Base-by-base conservation (phyloP, 2,888 invertebrate genomes). In the Drosophila histrio region DNA sequence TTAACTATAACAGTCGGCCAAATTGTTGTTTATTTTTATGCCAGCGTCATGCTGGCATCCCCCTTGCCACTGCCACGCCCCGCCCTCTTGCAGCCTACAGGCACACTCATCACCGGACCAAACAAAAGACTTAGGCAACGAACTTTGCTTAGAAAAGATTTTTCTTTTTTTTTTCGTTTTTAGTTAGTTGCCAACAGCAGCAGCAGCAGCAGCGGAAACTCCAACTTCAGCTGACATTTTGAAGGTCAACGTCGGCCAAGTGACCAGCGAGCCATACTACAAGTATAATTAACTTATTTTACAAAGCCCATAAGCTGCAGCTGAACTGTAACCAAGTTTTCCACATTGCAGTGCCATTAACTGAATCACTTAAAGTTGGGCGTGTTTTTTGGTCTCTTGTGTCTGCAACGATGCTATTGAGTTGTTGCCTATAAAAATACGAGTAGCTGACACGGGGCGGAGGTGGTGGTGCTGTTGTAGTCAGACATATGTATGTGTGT, bases 91-190 rank as follows among this genome's bases (percentile, higher is more conserved):
- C 44, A 44, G 28, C 34, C 24, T 3, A 26, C 30, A 11, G 8
- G 43, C 39, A 50, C 47, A 43, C 65, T 72, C 62, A 62, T 61
- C 80, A 38, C 3, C 61, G 28, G 39, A 32, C 61, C 46, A 77
- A 67, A 81, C 84, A 77, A 87, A 89, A 88, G 89, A 87, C 80
- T 89, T 82, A 79, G 72, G 79, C 80, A 80, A 80, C 85, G 62
- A 88, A 88, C 84, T 83, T 36, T 54, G 65, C 49, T 67, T 50
- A 58, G 67, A 76, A 79, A 62, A 67, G 49, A 58, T 54, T 79
- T 60, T 62, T 47, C 38, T 36, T 53, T 58, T 13, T 43, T 11
- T 30, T 47, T 19, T 50, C 9, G 15, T 26, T 8, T 43, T 24
- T 26, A 9, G 24, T 44, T 17, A n/a, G 41, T 13, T 62, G 58